These are phyloP conservation scores for Procapra przewalskii DNA, from an alignment of 2,113 vertebrate species.

Conservation along the genomic window DNA sequence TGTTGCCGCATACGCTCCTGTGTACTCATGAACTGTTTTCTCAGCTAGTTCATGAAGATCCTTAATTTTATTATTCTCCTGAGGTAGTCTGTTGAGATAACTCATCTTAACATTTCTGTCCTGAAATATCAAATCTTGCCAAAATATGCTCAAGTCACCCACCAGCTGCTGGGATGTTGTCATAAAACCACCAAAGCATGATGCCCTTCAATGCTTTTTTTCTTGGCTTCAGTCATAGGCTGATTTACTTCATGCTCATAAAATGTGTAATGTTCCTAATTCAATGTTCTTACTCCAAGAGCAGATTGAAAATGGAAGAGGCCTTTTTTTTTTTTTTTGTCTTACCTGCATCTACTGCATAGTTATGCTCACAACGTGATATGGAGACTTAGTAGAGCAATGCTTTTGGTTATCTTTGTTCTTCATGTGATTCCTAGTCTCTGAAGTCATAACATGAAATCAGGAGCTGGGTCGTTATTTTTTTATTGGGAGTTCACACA, in stretches of 20 bases:
- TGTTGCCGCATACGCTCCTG: background rate
- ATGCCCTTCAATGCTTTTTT: background rate
- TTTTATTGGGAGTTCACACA: background rate
- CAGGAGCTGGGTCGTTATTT: background rate
- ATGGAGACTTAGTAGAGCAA: background rate
- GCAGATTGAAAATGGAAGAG: background rate
- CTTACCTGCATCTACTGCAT: background rate
- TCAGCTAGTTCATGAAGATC: background rate
- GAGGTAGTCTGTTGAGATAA: background rate
- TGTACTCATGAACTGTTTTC: background rate
- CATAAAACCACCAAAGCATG: background rate
- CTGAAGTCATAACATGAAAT: background rate
- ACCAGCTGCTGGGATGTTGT: background rate
- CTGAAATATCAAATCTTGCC: background rate
- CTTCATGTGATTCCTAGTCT: background rate
- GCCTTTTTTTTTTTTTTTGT: background rate
- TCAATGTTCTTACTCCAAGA: background rate
- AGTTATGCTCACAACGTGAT: no score
- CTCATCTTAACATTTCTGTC: background rate
- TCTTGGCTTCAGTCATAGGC: background rate
- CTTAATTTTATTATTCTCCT: background rate
- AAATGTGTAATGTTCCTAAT: background rate
- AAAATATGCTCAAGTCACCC: background rate
- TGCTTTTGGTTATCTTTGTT: background rate
- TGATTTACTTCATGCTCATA: background rate